Percentiles rank a stretch among this genome's conserved stretches.
phyloP scores from a whole-genome alignment of 2,888 invertebrate species.

The Agrochola litura region DNA sequence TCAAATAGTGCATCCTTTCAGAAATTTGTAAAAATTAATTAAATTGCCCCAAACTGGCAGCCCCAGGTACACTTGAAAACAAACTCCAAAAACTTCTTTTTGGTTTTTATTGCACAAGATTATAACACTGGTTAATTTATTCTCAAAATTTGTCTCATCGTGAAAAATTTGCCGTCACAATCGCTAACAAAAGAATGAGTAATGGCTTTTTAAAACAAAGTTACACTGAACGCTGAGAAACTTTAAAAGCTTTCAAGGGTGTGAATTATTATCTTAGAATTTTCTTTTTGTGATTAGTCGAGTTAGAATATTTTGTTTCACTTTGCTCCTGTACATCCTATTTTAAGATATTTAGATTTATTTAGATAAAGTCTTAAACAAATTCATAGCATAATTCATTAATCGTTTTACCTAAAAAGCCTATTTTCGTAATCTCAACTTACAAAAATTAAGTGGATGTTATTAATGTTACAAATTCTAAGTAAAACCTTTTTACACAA shows the following conservation, averaged over 20 bases:
- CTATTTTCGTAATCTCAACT: conserved; percentile 2
- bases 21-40: conserved; percentile 58
- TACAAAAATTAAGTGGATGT: conserved; percentile 20
- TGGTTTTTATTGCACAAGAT: conserved; percentile 85
- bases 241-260: conserved; percentile 86
- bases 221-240: conserved; percentile 84
- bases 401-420: neutral
- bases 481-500: conserved; percentile 17
- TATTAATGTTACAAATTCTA: conserved; percentile 31
- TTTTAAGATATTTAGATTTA: conserved; percentile 10
- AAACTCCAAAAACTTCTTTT: conserved; percentile 65
- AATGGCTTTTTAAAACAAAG: conserved; percentile 88
- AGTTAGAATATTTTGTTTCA: conserved; percentile 60
- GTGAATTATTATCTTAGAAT: conserved; percentile 86
- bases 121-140: conserved; percentile 89
- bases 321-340: conserved; percentile 27
- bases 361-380: neutral
- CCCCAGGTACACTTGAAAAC: conserved; percentile 69
- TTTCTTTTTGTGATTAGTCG: conserved; percentile 74
- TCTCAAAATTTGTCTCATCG: conserved; percentile 89
- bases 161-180: conserved; percentile 87
- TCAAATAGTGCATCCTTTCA: conserved; percentile 31
- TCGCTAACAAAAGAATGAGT: conserved; percentile 89
- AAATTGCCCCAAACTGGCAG: conserved; percentile 49
- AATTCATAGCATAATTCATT: conserved; percentile 6